These are phyloP conservation scores for Melangyna quadrimaculata DNA, from an alignment of 2,888 invertebrate species.

Conservation along the genomic window DNA sequence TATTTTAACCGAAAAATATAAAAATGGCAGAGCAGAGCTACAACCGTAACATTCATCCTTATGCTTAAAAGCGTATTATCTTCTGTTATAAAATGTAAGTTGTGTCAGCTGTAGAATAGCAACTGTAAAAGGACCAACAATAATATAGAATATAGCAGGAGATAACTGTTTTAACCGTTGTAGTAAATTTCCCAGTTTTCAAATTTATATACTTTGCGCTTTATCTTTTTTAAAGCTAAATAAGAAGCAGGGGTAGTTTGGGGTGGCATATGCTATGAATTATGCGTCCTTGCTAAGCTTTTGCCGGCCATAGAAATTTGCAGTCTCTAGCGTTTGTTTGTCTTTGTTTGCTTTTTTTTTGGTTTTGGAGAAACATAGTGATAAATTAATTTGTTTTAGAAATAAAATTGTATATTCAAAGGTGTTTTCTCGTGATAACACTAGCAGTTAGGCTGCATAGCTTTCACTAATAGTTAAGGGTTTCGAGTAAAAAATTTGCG, in stretches of 20 bases:
- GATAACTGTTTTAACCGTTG: constrained; percentile 70
- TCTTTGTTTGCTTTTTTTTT: background rate
- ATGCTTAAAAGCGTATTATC: constrained; percentile 72
- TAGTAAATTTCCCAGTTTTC: constrained; percentile 64
- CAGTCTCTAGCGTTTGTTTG: background rate
- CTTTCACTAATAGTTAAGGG: too few species aligned
- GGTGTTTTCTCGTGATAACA: too few species aligned
- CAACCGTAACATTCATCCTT: constrained; percentile 65
- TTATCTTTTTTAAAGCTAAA: constrained; percentile 43
- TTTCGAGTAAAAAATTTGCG: too few species aligned
- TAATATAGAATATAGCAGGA: constrained; percentile 23
- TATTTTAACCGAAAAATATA: constrained; percentile 31
- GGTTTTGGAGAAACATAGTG: too few species aligned
- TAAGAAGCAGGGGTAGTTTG: background rate
- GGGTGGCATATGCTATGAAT: constrained; percentile 11
- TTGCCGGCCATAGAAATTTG: constrained; percentile 17
- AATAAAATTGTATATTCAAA: too few species aligned
- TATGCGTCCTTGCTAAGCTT: constrained; percentile 34
- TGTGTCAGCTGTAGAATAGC: constrained; percentile 56
- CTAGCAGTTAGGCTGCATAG: too few species aligned
- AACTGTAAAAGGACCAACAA: constrained; percentile 27
- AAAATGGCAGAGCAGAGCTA: constrained; percentile 44
- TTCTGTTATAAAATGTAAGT: constrained; percentile 71
- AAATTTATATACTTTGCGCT: constrained; percentile 62
- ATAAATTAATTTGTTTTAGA: too few species aligned